phyloP scores from a whole-genome alignment of 64 coral and sea anemone species.

The Stylophora pistillata region DNA sequence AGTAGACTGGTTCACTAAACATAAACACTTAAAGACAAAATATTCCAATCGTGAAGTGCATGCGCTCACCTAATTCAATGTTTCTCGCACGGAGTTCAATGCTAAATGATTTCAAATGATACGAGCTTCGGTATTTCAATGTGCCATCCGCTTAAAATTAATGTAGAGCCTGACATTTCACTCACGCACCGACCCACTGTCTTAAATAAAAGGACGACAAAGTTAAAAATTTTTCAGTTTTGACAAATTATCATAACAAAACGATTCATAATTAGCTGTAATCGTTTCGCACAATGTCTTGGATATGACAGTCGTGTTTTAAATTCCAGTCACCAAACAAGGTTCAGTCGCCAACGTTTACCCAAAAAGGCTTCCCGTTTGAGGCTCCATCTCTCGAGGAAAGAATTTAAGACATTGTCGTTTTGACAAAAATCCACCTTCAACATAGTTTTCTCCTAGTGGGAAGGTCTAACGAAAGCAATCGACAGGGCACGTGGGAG shows the following conservation, averaged over 20 bases:
- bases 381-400: background rate
- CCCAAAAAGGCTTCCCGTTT: conserved; percentile 27
- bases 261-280: conserved; percentile 41
- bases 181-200: conserved; percentile 44
- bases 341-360: conserved; percentile 18
- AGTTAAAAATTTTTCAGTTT: conserved; percentile 44
- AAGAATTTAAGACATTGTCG: conserved; percentile 21
- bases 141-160: background rate
- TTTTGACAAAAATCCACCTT: background rate
- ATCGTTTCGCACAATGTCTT: conserved; percentile 21
- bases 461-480: background rate
- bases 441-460: background rate
- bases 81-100: background rate
- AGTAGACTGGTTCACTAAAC: conserved; percentile 6
- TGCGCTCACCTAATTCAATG: background rate
- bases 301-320: conserved; percentile 47
- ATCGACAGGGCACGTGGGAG: conserved; percentile 36
- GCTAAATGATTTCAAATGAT: conserved; percentile 4
- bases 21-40: background rate
- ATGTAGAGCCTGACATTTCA: conserved; percentile 24
- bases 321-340: conserved; percentile 29
- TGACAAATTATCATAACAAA: conserved; percentile 48
- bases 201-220: conserved; percentile 42
- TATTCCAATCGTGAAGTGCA: background rate
- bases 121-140: conserved; percentile 12